phyloP scores from a whole-genome alignment of 1,140 invertebrate genomes.

The Stratiolaelaps scimitus region DNA sequence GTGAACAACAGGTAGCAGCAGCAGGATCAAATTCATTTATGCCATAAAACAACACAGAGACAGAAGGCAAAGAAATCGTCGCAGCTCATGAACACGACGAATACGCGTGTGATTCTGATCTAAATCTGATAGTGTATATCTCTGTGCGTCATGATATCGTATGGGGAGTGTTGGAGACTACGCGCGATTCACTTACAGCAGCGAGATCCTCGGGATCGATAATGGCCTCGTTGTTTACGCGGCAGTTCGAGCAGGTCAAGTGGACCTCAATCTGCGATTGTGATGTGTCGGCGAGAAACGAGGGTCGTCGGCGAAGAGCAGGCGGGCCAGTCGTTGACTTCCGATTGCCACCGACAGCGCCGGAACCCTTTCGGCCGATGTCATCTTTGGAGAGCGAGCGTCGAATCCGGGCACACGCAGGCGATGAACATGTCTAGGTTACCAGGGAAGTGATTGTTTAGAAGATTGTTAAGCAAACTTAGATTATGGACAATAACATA shows the following conservation, averaged over 20 bases:
- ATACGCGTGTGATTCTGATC: no score
- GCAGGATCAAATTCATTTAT: no score
- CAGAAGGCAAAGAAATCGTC: no score
- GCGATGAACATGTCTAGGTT: neutral
- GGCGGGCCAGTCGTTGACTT: neutral
- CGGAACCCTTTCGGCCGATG: neutral
- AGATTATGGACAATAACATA: constrained; percentile 6
- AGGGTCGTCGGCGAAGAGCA: constrained; percentile 13
- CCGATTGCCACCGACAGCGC: neutral
- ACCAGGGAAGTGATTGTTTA: no score
- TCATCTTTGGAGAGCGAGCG: neutral
- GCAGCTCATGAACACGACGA: no score
- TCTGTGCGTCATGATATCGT: no score
- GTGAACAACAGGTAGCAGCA: no score
- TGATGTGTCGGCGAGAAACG: neutral
- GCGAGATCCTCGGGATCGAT: neutral
- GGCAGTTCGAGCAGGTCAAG: neutral
- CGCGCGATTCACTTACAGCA: neutral
- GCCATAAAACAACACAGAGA: no score
- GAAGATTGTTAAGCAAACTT: neutral
- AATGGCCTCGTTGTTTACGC: neutral
- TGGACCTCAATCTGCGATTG: neutral
- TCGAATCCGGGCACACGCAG: neutral
- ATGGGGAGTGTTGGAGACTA: neutral
- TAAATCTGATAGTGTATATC: no score